Evolutionary conservation across 2,113 vertebrate species (phyloP), one percentile per base, ranked within the genome.

Genomic region (Symphodus melops): DNA sequence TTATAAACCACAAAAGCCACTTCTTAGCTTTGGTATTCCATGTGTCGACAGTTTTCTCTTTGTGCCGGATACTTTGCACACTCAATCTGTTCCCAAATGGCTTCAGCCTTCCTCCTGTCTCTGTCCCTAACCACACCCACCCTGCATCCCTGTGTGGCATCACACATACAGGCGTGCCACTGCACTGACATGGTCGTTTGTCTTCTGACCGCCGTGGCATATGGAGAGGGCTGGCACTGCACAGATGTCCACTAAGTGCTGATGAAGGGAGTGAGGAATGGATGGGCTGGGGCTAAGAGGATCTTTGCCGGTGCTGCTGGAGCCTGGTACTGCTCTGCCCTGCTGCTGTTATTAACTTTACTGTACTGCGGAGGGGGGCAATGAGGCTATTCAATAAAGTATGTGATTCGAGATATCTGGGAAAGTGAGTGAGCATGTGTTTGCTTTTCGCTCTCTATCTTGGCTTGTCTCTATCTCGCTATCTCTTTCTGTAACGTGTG

Each of bases 161-260:
- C 84, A 81, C 79, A 83, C 81, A 61, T 76, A 64, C 84, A 82
- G 79, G 86, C 85, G 73, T 84, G 83, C 90, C 87, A 82, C 78
- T 72, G 78, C 63, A 58, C 80, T 87, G 89, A 91, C 90, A 83
- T 14, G 75, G 78, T 91, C 91, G 68, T 93, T 92, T 92, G 90
- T 94, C 94, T 93, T 92, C 82, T 66, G 67, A 85, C 89, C 77
- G 81, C 86, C 49, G 76, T 77, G 85, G 88, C 92, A 92, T 92
- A 91, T 83, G 90, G 91, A 90, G 88, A 79, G 86, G 83, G 85
- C 89, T 92, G 91, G 93, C 91, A 92, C 90, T 61, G 91, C 91
- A 91, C 92, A 93, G 93, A 93, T 92, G 92, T 93, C 89, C 88
- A 72, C 90, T 92, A 92, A 93, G 88, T 92, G 92, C 92, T 93